Percentiles rank a stretch among this genome's conserved stretches.
Conservation (phyloP, 2,113 vertebrate genomes). For the Crotalus tigris region DNA sequence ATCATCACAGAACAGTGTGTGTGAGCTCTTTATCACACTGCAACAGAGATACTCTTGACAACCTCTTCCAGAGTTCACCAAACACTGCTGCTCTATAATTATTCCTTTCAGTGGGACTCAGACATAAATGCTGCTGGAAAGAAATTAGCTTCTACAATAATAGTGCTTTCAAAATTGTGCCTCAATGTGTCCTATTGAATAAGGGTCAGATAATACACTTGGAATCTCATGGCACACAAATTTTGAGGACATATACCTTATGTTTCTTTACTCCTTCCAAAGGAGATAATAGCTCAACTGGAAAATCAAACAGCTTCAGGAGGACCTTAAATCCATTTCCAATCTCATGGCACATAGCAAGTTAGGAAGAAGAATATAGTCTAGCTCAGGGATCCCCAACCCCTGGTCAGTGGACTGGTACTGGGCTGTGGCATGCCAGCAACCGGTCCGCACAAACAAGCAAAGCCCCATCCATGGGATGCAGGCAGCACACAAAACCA, state of each 20-base stretch:
- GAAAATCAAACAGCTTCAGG: neutral
- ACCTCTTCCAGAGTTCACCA: neutral
- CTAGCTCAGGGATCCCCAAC: no score
- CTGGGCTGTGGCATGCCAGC: no score
- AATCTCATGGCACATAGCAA: neutral
- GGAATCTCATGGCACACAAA: neutral
- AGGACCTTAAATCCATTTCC: neutral
- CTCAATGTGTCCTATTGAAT: neutral
- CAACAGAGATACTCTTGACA: neutral
- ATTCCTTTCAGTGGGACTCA: neutral
- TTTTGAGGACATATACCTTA: neutral
- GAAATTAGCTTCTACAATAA: neutral
- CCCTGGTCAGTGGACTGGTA: no score
- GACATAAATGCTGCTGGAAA: neutral
- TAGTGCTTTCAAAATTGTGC: neutral
- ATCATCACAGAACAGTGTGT: neutral
- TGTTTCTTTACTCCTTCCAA: neutral
- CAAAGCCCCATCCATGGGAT: no score
- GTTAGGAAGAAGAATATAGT: neutral
- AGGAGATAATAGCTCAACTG: neutral
- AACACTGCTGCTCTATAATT: neutral
- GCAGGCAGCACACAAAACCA: no score
- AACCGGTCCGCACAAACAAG: no score
- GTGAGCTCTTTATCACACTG: neutral
- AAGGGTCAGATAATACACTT: neutral